These are phyloP conservation scores for Copsychus sechellarum DNA, from an alignment of 2,113 vertebrate genomes.

Conservation along the genomic window DNA sequence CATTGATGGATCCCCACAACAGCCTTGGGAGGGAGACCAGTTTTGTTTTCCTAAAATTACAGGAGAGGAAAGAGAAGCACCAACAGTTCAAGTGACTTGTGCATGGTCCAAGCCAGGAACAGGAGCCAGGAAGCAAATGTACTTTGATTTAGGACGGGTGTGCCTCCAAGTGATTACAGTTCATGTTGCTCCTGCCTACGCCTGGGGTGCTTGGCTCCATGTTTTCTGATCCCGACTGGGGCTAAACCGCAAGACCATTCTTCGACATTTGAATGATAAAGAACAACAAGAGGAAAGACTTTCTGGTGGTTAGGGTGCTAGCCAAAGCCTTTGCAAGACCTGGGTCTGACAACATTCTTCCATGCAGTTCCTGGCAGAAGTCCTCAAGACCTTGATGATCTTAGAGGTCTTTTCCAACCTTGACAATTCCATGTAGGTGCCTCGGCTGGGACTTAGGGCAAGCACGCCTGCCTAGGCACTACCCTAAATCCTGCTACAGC, in stretches of 20 bases:
- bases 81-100: neutral
- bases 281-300: constrained; percentile 33
- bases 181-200: neutral
- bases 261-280: constrained; percentile 45
- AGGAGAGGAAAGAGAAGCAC: constrained; percentile 1
- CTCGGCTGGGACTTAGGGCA: neutral
- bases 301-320: constrained; percentile 21
- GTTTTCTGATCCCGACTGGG: neutral
- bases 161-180: constrained; percentile 4
- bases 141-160: constrained; percentile 46
- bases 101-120: constrained; percentile 20
- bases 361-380: neutral
- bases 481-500: neutral
- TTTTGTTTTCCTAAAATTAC: neutral
- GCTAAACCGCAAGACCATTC: constrained; percentile 56
- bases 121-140: constrained; percentile 37
- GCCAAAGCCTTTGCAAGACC: constrained; percentile 34
- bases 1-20: neutral
- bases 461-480: neutral
- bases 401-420: neutral
- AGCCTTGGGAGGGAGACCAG: neutral
- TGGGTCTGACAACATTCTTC: neutral
- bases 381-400: neutral
- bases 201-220: constrained; percentile 41
- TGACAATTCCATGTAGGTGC: rapidly evolving